These are phyloP conservation scores for Diadumene lineata DNA, from an alignment of 92 coral and sea anemone genomes.

Conservation along the genomic window DNA sequence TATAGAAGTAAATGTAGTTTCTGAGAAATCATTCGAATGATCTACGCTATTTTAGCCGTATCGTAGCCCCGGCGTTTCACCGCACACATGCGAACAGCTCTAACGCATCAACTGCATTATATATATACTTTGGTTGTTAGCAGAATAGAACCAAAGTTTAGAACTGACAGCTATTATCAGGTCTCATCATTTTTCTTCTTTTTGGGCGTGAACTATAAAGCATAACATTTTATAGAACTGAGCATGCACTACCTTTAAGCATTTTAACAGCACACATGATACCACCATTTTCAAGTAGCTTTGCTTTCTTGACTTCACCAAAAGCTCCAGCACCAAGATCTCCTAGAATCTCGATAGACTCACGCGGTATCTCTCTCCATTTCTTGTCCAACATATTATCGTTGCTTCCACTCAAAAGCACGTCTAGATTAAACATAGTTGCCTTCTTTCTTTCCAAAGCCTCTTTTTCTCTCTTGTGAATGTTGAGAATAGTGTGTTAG, in stretches of 20 bases:
- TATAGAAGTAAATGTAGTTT: no score
- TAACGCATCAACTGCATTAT: no score
- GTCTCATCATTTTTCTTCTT: no score
- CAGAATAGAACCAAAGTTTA: no score
- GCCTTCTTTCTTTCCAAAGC: conserved; percentile 10
- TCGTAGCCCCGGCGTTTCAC: no score
- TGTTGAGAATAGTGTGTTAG: background rate
- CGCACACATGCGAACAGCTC: no score
- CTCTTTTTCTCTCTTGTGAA: conserved; percentile 11
- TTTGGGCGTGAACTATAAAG: no score
- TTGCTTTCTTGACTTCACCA: conserved; percentile 65
- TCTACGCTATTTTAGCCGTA: no score
- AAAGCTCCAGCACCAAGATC: conserved; percentile 68
- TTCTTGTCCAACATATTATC: conserved; percentile 22
- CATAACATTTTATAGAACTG: no score
- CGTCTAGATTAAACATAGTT: conserved; percentile 9
- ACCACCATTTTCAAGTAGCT: conserved; percentile 26
- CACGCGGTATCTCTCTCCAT: conserved; percentile 59
- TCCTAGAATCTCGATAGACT: conserved; percentile 41
- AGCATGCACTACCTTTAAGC: conserved; percentile 65
- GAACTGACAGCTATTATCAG: no score
- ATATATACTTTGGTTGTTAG: no score
- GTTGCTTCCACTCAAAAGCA: background rate
- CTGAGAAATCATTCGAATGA: no score
- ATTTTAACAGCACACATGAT: conserved; percentile 61